phyloP scores from a whole-genome alignment of 2,113 vertebrate genomes.

The Oreochromis niloticus region DNA sequence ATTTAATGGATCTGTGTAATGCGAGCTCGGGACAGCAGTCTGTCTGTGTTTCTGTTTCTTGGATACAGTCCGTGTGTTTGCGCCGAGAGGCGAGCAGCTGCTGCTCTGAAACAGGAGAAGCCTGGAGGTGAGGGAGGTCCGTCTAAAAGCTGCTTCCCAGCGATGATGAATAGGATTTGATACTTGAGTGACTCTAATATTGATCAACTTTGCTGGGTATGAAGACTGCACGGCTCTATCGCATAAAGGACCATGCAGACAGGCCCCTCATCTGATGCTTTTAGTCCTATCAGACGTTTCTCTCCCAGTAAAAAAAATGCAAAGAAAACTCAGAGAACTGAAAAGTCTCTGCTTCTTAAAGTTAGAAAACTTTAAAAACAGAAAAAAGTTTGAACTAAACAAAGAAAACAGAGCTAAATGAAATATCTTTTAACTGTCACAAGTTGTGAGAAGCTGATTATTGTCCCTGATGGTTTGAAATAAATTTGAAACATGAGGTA shows the following conservation, averaged over 20 bases:
- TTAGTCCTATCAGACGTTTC: not conserved
- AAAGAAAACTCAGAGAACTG: not conserved
- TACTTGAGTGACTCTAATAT: slow-evolving; percentile 56
- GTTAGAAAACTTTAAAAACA: not conserved
- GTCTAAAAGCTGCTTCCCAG: slow-evolving; percentile 48
- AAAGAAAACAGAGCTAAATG: not conserved
- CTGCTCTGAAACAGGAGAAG: slow-evolving; percentile 59
- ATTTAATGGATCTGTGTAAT: slow-evolving; percentile 8
- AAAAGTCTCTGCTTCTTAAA: not conserved
- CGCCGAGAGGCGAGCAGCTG: slow-evolving; percentile 27
- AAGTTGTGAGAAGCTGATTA: not conserved
- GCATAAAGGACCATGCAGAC: not conserved
- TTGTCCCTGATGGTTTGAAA: not conserved
- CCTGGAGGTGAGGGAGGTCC: slow-evolving; percentile 45
- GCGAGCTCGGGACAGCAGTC: not conserved
- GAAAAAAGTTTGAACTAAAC: not conserved
- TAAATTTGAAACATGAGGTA: not conserved
- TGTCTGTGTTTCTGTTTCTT: not conserved
- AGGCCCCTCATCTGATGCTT: not conserved
- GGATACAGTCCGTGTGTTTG: not conserved
- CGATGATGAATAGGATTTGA: slow-evolving; percentile 58
- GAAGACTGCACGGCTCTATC: slow-evolving; percentile 19
- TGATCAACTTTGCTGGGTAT: slow-evolving; percentile 25
- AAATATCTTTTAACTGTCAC: not conserved
- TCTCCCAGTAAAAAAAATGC: not conserved